Base-by-base conservation (phyloP, 2,113 vertebrate genomes). In the Pseudopipra pipra region DNA sequence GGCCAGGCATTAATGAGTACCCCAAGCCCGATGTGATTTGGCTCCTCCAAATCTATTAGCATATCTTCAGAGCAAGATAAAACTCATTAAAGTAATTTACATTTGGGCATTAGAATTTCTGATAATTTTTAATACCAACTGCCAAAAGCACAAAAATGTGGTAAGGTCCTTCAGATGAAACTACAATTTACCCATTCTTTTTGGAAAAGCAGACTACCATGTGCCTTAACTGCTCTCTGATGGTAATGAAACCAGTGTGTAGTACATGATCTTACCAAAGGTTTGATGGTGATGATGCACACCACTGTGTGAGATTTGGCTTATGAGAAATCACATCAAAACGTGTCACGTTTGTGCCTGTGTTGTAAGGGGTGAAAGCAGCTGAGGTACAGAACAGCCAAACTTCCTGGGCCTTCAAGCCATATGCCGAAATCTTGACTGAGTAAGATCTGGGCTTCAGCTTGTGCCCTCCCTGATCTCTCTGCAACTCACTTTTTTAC, bases 31-130 rank as follows among this genome's bases (percentile, higher is more conserved):
- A 1, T 90, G 90, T 80, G 91, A 74, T 94, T 96, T 94, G 82
- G 39, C 47, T 94, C 3, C 52, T 90, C 68, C 87, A 78, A 51
- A 59, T 59, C 72, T 77, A 94, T 95, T 95, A 92, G 61, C 82
- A 77, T 95, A 88, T 93, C 93, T 92, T 91, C 86, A 92, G 83
- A 87, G 93, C 76, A 88, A 90, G 83, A 86, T 90, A 83, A 95
- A 91, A 71, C 44, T 94, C 90, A 93, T 92, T 94, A 93, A 94
- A 89, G 61, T 79, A 31, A 83, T 88, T 89, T 94, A 67, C 79
- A 67, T 90, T 74, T 77, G 68, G 51, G 87, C 31, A 84, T 94
- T 92, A 74, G 55, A 75, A 90, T 84, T 74, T 67, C 35, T 72
- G 39, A 30, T 80, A 41, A 47, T 59, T 87, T 87, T 67, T 63